Base-by-base conservation (phyloP, 1,140 invertebrate species). In the Dolichoris vasculosae region DNA sequence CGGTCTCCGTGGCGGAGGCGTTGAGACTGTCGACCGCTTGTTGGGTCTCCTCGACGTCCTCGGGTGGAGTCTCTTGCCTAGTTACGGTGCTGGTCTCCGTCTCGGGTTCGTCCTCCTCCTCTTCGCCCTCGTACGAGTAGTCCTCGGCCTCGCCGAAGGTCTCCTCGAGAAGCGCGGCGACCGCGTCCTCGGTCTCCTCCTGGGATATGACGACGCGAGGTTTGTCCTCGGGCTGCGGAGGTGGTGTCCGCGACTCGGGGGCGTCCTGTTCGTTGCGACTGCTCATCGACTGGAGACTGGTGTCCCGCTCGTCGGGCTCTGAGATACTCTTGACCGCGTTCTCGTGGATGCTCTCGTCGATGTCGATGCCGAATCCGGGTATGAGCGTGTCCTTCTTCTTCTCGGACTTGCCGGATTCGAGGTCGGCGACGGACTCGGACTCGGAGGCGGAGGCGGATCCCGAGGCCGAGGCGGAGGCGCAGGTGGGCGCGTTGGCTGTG, bases 171-270 rank as follows among this genome's bases (percentile, higher is more conserved):
- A 98, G 91, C 13, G 97, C 97, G 3, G 97, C 97, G 0, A 98
- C 97, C 0, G 97, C 97, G 92, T 98, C 97, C 90, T 97, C 97
- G 0, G 97, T 98, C 93, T 98, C 97, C 93, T 98, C 97, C 92
- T 98, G 97, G 0, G 97, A 98, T 88, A 98, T 98, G 0, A 97
- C 95, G 1, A 97, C 96, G 67, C 97, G 94, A 0, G 96, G 96
- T 89, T 97, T 97, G 86, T 97, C 96, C 86, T 96, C 96, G 1
- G 93, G 88, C 88, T 95, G 90, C 3, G 90, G 85, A 0, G 92
- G 91, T 46, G 91, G 90, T 9, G 90, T 90, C 11, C 88, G 87
- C 0, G 91, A 82, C 26, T 83, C 82, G 0, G 88, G 86, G 80
- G 89, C 89, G 51, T 94, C 92, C 9, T 89, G 63, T 46, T 92